Evolutionary conservation across 2,888 invertebrate genomes (phyloP), one percentile per base, ranked within the genome.

Genomic region (Orthonychiurus folsomi): DNA sequence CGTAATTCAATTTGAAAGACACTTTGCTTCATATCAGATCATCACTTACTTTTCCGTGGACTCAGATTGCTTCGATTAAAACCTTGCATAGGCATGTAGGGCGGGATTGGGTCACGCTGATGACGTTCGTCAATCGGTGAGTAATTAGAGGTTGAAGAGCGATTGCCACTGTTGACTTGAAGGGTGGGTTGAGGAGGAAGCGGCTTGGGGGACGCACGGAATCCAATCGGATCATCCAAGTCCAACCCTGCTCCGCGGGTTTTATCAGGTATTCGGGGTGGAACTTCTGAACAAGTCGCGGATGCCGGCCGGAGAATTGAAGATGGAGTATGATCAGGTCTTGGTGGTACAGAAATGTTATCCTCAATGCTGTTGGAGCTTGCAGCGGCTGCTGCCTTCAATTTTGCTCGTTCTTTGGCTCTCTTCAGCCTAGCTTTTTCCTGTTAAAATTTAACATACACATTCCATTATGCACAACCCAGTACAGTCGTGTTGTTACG

Each of bases 381-480:
- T 9, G 62, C 65, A 25, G 75, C 67, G 79, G 80, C 69, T 80
- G 81, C 73, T 79, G 84, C 83, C 73, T 84, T 84, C 71, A 83
- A 81, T 63, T 84, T 74, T 2, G 86, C 86, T 71, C 84, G 81
- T 74, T 88, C 87, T 72, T 85, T 81, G 5, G 86, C 86, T 66
- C 86, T 80, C 73, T 83, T 83, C 1, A 84, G 83, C 76, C 86
- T 85, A 21, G 84, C 84, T 71, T 85, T 81, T 76, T 88, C 88
- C 79, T 85, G 52, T n/a, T 12, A 52, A 52, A 52, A 52, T 12
- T 52, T 52, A 20, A n/a, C 5, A 23, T 12, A 52, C 52, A n/a
- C 12, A n/a, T n/a, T n/a, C n/a, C n/a, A 50, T 23, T 12, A 55
- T 53, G 2, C 3, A 62, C 23, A 62, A 27, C 50, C 21, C 5